phyloP scores from a whole-genome alignment of 2,113 vertebrate genomes.

The Poicephalus meyeri region DNA sequence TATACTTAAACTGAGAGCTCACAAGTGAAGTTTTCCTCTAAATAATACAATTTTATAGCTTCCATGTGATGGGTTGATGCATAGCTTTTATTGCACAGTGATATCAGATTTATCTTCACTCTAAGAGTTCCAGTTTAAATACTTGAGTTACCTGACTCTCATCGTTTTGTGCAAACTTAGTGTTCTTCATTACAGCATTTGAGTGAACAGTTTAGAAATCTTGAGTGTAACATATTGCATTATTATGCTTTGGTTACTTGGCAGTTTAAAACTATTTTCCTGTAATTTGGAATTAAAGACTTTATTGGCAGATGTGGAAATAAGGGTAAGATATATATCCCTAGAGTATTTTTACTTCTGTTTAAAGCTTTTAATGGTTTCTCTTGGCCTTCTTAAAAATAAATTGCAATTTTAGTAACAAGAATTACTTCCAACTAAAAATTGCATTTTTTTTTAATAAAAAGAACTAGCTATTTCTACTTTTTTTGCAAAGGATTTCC shows the following conservation, averaged over 20 bases:
- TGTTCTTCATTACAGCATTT: background rate
- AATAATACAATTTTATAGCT: background rate
- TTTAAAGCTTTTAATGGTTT: background rate
- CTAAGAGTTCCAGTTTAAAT: background rate
- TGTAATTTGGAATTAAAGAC: background rate
- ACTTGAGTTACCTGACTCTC: background rate
- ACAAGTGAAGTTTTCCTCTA: background rate
- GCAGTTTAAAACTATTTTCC: background rate
- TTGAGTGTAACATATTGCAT: background rate
- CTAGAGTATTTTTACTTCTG: background rate
- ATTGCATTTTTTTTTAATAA: background rate
- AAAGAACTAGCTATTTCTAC: background rate
- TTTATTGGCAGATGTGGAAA: background rate
- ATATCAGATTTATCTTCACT: background rate
- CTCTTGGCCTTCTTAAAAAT: background rate
- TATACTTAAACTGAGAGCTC: background rate
- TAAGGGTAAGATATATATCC: background rate
- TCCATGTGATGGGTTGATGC: fast-evolving
- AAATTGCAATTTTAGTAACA: background rate
- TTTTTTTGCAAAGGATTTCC: background rate
- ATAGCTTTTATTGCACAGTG: background rate
- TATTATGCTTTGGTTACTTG: background rate
- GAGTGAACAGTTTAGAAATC: background rate
- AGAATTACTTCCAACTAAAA: background rate
- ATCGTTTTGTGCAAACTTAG: background rate